phyloP scores from a whole-genome alignment of 1,140 invertebrate species.

The Hylaeus anthracinus region DNA sequence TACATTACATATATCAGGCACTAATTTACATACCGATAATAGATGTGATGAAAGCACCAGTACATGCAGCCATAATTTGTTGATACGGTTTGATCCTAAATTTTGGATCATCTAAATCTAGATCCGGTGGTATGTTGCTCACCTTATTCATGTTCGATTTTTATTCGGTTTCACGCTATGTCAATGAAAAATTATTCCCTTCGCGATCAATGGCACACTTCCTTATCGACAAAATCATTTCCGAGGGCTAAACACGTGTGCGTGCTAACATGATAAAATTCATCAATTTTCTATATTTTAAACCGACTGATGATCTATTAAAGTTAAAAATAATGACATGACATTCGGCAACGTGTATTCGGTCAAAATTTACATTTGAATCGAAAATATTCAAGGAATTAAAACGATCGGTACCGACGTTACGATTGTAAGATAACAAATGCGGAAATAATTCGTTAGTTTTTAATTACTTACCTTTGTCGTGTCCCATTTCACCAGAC shows the following conservation, averaged over 20 bases:
- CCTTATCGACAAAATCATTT: not conserved
- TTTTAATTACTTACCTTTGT: not conserved
- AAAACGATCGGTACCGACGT: not conserved
- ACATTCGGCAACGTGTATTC: not conserved
- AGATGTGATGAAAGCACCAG: conserved; percentile 94
- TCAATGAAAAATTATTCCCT: not conserved
- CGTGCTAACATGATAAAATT: not conserved
- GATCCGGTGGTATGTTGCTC: conserved; percentile 39
- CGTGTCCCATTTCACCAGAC: too few relatives aligned
- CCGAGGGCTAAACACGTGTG: not conserved
- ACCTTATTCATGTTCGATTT: conserved; percentile 47
- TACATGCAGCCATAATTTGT: conserved; percentile 94
- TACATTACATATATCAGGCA: not conserved
- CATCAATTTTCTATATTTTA: not conserved
- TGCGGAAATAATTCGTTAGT: not conserved
- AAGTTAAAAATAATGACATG: not conserved
- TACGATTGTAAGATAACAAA: not conserved
- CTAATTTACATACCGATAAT: conserved; percentile 87
- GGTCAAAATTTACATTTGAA: not conserved
- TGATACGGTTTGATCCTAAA: conserved; percentile 91
- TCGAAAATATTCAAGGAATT: not conserved
- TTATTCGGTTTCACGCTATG: not conserved
- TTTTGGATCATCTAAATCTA: conserved; percentile 85
- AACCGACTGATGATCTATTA: too few relatives aligned
- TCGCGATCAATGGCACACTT: not conserved